Evolutionary conservation across 2,888 invertebrate species (phyloP).

Genomic region (Drosophila prolongata): DNA sequence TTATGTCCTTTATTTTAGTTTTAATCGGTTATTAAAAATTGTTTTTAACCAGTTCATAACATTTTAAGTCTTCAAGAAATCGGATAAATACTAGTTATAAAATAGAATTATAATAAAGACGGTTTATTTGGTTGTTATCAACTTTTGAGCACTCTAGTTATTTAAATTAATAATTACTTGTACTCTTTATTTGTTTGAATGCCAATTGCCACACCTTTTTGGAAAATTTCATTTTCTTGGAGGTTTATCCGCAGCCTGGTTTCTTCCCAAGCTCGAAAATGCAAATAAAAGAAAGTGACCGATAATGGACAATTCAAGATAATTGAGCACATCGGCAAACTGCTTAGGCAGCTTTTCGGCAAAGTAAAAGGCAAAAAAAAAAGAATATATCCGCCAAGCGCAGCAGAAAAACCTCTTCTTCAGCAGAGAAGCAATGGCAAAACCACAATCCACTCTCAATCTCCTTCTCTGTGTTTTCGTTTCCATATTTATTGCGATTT

Average conservation of each 20-base stretch:
- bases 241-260: constrained; percentile 14
- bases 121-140: too few species aligned
- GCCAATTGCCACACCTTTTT: constrained; percentile 1
- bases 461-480: constrained; percentile 34
- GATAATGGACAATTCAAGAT: constrained; percentile 40
- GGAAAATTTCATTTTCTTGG: constrained; percentile 9
- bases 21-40: too few species aligned
- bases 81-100: too few species aligned
- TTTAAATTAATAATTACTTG: neutral
- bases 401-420: constrained; percentile 54
- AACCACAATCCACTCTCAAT: constrained; percentile 13
- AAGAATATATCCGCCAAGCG: constrained; percentile 33
- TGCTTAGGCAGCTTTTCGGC: constrained; percentile 50
- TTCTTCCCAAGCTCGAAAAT: constrained; percentile 23
- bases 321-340: constrained; percentile 62
- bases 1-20: too few species aligned
- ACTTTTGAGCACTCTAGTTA: neutral
- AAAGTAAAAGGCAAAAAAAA: constrained; percentile 23
- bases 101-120: too few species aligned
- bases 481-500: constrained; percentile 63
- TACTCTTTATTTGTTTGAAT: neutral
- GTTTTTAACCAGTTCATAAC: too few species aligned
- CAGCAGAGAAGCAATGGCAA: constrained; percentile 45
- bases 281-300: constrained; percentile 58
- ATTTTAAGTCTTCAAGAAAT: too few species aligned